A percentile compares a stretch with the other conserved stretches of the same genome.
phyloP scores from a whole-genome alignment of 2,797 vertebrate genomes.

The Enteromius thamalakanensis region DNA sequence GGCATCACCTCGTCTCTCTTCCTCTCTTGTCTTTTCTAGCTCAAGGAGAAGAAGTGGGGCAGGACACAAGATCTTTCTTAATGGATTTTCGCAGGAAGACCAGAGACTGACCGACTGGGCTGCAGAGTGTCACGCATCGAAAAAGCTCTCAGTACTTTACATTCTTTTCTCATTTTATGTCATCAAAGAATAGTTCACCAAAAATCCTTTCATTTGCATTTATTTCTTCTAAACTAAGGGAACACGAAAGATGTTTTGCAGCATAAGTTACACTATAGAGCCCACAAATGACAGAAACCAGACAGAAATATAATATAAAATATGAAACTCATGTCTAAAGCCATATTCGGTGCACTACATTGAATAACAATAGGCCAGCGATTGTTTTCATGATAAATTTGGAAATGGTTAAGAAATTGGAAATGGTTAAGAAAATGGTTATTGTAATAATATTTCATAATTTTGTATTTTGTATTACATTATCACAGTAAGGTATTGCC shows the following conservation, averaged over 20 bases:
- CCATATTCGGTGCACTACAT: not conserved
- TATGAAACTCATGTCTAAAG: not conserved
- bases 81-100: conserved; percentile 19
- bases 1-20: conserved; percentile 32
- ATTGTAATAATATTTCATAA: not conserved
- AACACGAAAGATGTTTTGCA: not conserved
- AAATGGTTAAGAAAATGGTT: not conserved
- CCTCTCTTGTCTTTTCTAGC: conserved; percentile 33
- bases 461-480: not conserved
- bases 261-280: not conserved
- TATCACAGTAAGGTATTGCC: not conserved
- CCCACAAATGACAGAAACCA: not conserved
- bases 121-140: not conserved
- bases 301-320: not conserved
- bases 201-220: not conserved
- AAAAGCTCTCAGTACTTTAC: not conserved
- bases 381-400: not conserved
- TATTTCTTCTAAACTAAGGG: not conserved
- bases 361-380: not conserved
- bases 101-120: not conserved
- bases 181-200: not conserved
- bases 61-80: conserved; percentile 23
- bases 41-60: conserved; percentile 7
- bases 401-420: too few relatives aligned
- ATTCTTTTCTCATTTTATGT: not conserved